Base-by-base conservation (phyloP, 2,797 vertebrate genomes). In the Etheostoma nigrum region DNA sequence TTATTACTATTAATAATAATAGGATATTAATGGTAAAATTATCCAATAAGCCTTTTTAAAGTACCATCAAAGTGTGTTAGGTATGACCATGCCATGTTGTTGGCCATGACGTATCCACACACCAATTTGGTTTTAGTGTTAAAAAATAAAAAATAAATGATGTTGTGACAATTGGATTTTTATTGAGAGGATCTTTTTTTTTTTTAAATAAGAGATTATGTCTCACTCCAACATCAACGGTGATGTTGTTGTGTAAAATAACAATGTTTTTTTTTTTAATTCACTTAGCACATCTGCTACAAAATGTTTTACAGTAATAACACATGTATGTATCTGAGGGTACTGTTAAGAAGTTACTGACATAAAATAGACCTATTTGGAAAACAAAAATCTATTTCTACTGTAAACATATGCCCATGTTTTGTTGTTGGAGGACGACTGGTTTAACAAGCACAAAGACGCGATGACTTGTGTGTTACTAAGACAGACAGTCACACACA, bases 401-500 rank as follows among this genome's bases (percentile, higher is more conserved):
- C 13, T 64, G 42, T 36, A n/a, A 70, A 78, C 62, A 73, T 21
- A 3, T 5, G 4, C 42, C 71, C 47, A 14, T 51, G 45, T 51
- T 69, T 40, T 23, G 48, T 18, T 25, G 70, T 61, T 74, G 66
- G 30, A 5, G 67, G 51, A 76, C 60, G 51, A 69, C 62, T 0
- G 57, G 48, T 74, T 70, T 2, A 57, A 62, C 63, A 25, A 23
- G 59, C 58, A 73, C 18, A 33, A 49, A 48, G 59, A 73, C 68
- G 18, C 11, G 45, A 74, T 59, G 80, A 82, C 69, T 84, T 75
- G 21, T 16, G 63, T 68, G 75, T 80, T 67, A 49, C 59, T 66
- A 16, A 87, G 74, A 86, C 79, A 80, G 76, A 2, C 18, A 58
- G 78, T 63, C 55, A 62, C 58, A 54, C 80, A 44, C 54, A 69